Base-by-base conservation (phyloP, 2,888 invertebrate genomes). In the Xestia xanthographa region DNA sequence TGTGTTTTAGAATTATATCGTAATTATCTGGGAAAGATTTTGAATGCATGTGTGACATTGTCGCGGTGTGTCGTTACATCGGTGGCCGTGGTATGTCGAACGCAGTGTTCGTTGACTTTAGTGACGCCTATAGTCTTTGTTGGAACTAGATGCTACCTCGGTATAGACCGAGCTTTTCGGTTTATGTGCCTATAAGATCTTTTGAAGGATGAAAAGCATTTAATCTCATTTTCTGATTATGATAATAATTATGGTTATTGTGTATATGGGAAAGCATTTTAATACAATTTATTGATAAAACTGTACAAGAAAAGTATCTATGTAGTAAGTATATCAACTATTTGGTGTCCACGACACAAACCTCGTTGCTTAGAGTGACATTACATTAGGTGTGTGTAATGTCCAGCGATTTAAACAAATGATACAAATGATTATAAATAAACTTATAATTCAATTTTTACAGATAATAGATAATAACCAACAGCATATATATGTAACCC, bases 1-100 rank as follows among this genome's bases (percentile, higher is more conserved):
- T 62, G 60, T 66, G 66, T 72, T 79, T 80, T 48, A 83, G 80
- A 78, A 83, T 78, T 62, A 67, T 72, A 84, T 82, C 65, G 72
- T 68, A 70, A 81, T 68, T 66, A 81, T 86, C 74, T 87, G 82
- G 72, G 84, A 86, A 87, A 69, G 60, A 71, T 70, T 34, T 69
- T 80, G 66, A 84, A 80, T 84, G 50, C 56, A 38, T 74, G 29
- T 74, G 78, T 77, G 85, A 82, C 70, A 77, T 77, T 81, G 77
- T 67, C 17, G 29, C 38, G 12, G 8, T 67, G 48, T 75, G 58
- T 77, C 58, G 65, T 69, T 77, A 41, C 20, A 34, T 67, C 22
- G 56, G 58, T 22, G 56, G 65, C 45, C 53, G 0, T 82, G 70
- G 56, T 65, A 53, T 66, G 65, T 69, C 65, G 56, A 82, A 66